A percentile compares a stretch with the other conserved stretches of the same genome.
These are phyloP conservation scores for Vipera ursinii DNA, from an alignment of 2,797 vertebrate genomes.

Conservation along the genomic window DNA sequence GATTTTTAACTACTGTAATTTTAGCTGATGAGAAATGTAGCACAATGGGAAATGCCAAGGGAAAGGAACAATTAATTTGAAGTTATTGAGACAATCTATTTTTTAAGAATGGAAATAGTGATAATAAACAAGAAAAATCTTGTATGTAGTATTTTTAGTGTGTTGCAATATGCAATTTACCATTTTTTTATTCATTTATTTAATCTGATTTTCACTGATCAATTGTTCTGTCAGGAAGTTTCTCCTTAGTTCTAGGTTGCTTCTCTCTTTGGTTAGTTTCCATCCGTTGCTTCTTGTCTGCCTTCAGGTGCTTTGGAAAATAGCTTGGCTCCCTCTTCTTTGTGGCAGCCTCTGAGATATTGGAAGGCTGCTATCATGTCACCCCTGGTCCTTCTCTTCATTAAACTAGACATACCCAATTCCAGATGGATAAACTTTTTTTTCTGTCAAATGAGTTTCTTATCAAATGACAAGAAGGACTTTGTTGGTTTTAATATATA, in stretches of 20 bases:
- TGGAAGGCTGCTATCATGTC: no score
- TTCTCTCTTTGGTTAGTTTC: no score
- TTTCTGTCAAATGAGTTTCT: not conserved
- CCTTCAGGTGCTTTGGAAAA: no score
- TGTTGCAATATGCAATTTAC: not conserved
- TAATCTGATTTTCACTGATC: not conserved
- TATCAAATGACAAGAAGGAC: slow-evolving; percentile 13
- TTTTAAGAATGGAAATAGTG: not conserved
- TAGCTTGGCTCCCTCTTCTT: no score
- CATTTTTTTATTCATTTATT: not conserved
- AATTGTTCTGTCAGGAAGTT: no score
- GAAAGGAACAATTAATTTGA: not conserved
- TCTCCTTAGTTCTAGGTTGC: no score
- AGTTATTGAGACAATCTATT: not conserved
- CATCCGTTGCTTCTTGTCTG: no score
- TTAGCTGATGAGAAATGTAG: not conserved
- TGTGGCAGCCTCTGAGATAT: no score
- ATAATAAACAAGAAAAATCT: not conserved
- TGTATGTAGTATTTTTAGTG: not conserved
- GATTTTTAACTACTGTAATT: not conserved
- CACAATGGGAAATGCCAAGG: not conserved
- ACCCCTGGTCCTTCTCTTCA: no score
- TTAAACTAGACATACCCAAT: no score
- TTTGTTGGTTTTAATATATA: slow-evolving; percentile 23
- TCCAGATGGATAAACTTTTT: not conserved